Base-by-base conservation (phyloP, 2,888 invertebrate genomes). In the Tortricodes alternella region DNA sequence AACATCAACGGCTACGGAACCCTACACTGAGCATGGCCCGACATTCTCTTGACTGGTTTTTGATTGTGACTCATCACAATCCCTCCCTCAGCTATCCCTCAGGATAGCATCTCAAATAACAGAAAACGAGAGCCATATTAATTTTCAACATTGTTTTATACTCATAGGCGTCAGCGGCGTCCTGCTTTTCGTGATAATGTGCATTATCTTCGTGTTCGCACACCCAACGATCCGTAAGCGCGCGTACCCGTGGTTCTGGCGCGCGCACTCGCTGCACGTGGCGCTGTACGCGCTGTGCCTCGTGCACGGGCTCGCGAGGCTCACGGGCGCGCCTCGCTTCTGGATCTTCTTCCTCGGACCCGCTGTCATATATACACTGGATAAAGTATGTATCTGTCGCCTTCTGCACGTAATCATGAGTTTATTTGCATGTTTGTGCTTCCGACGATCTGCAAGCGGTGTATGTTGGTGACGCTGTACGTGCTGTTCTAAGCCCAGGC, bases 201-300 rank as follows among this genome's bases (percentile, higher is more conserved):
- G 96, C 77, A 95, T 98, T 50, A 98, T 99, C 67, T 98, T 98
- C 77, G 96, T 98, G n/a, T 99, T 99, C 78, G 98, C 98, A 0
- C 97, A 98, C 86, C 98, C 98, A 0, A 94, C 94, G 2, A 96
- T 98, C 59, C 93, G 98, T 41, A 96, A 97, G 80, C 95, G 96
- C 68, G 98, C 98, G 0, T 98, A 98, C 83, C 97, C 97, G 59
- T 98, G 96, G 91, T 98, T 98, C 87, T 98, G 98, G 96, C 94
- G 95, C 59, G 96, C 98, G 46, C 98, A 99, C 81, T 95, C 96
- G 7, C 92, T 98, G 4, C 97, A 98, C 78, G 93, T 98, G 7
- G 90, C 95, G 0, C 89, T 99, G 13, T 99, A 98, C 73, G 93
- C 95, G 0, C 84, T 99, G 23, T 96, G 96, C 65, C 89, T 98